Base-by-base conservation (phyloP, 1,140 invertebrate species). In the Spodoptera litura region DNA sequence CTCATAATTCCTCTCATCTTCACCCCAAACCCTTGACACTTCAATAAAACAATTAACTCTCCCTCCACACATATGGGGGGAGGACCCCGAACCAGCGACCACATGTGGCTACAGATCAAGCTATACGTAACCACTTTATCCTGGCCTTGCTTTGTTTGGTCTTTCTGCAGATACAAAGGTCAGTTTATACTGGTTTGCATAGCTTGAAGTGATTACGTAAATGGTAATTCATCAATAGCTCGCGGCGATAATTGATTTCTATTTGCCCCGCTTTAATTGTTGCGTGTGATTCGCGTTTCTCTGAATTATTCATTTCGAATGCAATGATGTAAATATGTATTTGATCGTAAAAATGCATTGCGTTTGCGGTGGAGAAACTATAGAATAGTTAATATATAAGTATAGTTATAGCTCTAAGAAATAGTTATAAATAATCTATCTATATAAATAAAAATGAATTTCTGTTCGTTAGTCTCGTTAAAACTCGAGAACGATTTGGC, bases 171-270 rank as follows among this genome's bases (percentile, higher is more conserved):
- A 31, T 5, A 4, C 31, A 31, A 5, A 31, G 31, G 31, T 31
- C 31, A 31, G 31, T 31, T 31, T 31, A 31, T 5, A 31, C 31
- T 31, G 2, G 31, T 31, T 4, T 31, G 31, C 4, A 1, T 31
- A 31, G 31, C 31, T 31, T 31, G 4, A 31, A 0, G 31, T 31
- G 31, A 31, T 31, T 31, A 3, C 2, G 31, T 64, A 82, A 80
- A 84, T 82, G 77, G 25, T 61, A 85, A 86, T 84, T 80, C 72
- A 74, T 83, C 82, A 85, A 83, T 84, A 83, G 72, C 83, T 80
- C 12, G 62, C 76, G 58, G 61, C 76, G 64, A 79, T 87, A 87
- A 90, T 90, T 90, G 85, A 89, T 90, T 90, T 79, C 81, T 86
- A 83, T 89, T 90, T 88, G 82, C 83, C 84, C 84, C 83, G 77